These are phyloP conservation scores for Pygoscelis antarcticus DNA, from an alignment of 2,113 vertebrate genomes.

Conservation along the genomic window DNA sequence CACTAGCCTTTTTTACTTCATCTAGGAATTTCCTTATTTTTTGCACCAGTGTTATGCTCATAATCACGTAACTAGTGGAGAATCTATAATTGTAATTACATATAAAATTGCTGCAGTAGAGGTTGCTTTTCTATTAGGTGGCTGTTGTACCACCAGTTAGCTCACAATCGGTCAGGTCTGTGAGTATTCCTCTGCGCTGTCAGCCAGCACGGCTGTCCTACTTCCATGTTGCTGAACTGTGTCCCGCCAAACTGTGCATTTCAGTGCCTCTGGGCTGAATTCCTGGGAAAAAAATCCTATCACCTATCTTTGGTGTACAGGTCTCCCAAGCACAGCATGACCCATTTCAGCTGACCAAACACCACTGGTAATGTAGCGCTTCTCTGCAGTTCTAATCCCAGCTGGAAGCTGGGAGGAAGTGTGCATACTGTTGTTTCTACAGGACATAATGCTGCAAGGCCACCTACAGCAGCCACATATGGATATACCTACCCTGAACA, in stretches of 20 bases:
- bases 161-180: neutral
- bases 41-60: neutral
- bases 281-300: neutral
- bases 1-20: neutral
- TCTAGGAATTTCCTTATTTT: neutral
- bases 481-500: neutral
- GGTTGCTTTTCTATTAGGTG: neutral
- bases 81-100: neutral
- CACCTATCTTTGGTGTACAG: neutral
- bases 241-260: neutral
- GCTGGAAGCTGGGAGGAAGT: neutral
- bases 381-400: neutral
- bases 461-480: neutral
- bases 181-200: neutral
- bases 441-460: neutral
- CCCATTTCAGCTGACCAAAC: neutral
- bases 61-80: neutral
- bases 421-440: neutral
- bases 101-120: neutral
- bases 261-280: neutral
- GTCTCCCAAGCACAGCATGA: neutral
- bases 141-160: neutral
- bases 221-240: neutral
- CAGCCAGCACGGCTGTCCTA: fast-evolving
- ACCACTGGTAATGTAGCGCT: fast-evolving